Evolutionary conservation across 2,113 vertebrate species (phyloP).

Genomic region (Chionomys nivalis): DNA sequence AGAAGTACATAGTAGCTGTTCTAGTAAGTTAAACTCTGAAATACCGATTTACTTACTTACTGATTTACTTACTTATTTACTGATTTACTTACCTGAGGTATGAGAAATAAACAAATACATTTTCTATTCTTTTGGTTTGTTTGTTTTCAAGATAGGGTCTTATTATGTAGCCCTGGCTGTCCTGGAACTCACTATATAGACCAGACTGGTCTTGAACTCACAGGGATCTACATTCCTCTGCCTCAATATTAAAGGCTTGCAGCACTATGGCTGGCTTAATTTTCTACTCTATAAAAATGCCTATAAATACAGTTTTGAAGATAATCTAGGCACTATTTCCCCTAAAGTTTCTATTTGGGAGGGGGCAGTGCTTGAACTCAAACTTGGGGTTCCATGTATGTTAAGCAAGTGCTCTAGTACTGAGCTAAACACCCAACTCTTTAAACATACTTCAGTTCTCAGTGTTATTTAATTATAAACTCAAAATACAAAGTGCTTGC

Average conservation of each 20-base stretch:
- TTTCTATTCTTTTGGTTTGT: background rate
- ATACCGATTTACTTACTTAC: background rate
- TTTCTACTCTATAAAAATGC: background rate
- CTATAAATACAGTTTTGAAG: conserved; percentile 25
- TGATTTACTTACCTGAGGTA: background rate
- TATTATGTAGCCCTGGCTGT: background rate
- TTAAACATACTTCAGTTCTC: background rate
- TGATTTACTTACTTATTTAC: background rate
- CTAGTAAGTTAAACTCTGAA: conserved; percentile 26
- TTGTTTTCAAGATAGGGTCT: background rate
- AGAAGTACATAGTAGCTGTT: background rate
- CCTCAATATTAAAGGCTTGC: background rate
- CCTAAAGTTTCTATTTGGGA: background rate
- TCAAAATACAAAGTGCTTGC: background rate
- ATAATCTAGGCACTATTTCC: background rate
- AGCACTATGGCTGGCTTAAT: background rate
- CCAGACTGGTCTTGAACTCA: background rate
- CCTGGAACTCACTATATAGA: background rate
- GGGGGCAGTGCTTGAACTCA: background rate
- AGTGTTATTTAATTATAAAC: background rate
- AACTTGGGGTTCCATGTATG: background rate
- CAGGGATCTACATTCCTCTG: background rate
- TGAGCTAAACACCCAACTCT: background rate
- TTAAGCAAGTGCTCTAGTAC: background rate
- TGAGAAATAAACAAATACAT: background rate